Conservation (phyloP, 2,797 vertebrate species). For the Ptychadena robeensis region DNA sequence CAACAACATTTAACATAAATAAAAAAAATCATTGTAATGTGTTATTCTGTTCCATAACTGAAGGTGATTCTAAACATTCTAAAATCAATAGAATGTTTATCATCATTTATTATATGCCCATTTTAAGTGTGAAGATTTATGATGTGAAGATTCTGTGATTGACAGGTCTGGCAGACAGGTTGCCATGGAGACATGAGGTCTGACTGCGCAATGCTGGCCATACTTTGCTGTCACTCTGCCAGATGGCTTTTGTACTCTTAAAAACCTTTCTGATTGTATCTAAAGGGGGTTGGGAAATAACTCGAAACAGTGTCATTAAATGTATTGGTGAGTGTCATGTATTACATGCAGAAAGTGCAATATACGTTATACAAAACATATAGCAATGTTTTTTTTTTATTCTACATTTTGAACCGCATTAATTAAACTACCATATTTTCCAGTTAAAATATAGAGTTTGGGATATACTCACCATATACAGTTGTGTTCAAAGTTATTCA, state of each 20-base stretch:
- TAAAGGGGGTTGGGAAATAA: neutral
- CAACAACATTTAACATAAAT: too few relatives aligned
- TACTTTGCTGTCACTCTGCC: constrained; percentile 33
- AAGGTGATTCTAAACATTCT: too few relatives aligned
- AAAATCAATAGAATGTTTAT: too few relatives aligned
- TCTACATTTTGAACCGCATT: neutral
- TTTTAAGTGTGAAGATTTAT: constrained; percentile 10
- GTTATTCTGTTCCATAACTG: neutral
- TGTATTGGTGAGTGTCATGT: neutral
- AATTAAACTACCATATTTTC: too few relatives aligned
- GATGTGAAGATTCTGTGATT: constrained; percentile 9
- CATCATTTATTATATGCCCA: too few relatives aligned
- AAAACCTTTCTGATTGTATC: neutral
- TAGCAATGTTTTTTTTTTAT: neutral
- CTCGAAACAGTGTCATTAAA: neutral
- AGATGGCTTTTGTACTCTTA: constrained; percentile 22
- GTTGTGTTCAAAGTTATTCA: too few relatives aligned
- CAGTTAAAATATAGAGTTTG: too few relatives aligned
- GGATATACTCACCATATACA: too few relatives aligned
- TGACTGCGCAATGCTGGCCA: constrained; percentile 17
- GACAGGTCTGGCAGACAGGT: constrained; percentile 22
- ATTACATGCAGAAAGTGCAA: neutral
- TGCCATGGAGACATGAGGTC: constrained; percentile 31
- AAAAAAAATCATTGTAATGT: neutral
- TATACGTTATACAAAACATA: neutral